These are phyloP conservation scores for Actinernus sp. DNA, from an alignment of 92 coral and sea anemone species.

Conservation along the genomic window DNA sequence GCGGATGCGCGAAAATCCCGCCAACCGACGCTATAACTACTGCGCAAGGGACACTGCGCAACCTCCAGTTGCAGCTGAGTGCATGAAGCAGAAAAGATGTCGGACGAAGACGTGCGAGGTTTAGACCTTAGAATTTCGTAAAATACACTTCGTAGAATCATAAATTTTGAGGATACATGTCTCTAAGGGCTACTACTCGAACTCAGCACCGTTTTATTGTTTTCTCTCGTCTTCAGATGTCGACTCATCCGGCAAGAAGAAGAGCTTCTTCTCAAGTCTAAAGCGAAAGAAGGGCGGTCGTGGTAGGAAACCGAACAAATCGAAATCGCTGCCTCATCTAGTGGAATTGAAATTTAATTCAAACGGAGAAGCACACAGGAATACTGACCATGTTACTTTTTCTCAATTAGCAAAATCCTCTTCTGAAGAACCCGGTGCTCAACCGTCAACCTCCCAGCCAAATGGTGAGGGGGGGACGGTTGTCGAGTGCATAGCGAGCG, in stretches of 20 bases:
- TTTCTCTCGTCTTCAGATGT: slow-evolving; percentile 49
- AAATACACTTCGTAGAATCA: slow-evolving; percentile 1
- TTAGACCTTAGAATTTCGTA: slow-evolving; percentile 43
- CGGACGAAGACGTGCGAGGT: slow-evolving; percentile 98
- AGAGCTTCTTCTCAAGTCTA: slow-evolving; percentile 84
- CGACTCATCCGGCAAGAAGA: slow-evolving; percentile 79
- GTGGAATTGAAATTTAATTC: slow-evolving; percentile 37
- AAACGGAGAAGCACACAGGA: slow-evolving; percentile 62
- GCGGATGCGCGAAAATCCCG: slow-evolving; percentile 58
- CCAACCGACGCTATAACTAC: slow-evolving; percentile 77
- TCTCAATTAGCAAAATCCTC: slow-evolving; percentile 91
- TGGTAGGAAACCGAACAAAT: slow-evolving; percentile 90
- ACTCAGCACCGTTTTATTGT: slow-evolving; percentile 2
- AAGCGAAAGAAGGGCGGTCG: slow-evolving; percentile 92
- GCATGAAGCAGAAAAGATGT: slow-evolving; percentile 81
- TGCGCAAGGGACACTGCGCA: slow-evolving; percentile 95
- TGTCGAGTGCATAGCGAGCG: slow-evolving; percentile 86
- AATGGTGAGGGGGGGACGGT: slow-evolving; percentile 72
- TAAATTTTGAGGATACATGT: neutral
- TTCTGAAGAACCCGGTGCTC: slow-evolving; percentile 80
- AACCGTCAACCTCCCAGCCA: slow-evolving; percentile 65
- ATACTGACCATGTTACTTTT: slow-evolving; percentile 85
- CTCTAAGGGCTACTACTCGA: neutral
- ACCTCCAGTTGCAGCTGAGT: slow-evolving; percentile 54
- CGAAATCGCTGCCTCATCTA: slow-evolving; percentile 94